These are phyloP conservation scores for Isichthys henryi DNA, from an alignment of 2,113 vertebrate genomes.

Conservation along the genomic window DNA sequence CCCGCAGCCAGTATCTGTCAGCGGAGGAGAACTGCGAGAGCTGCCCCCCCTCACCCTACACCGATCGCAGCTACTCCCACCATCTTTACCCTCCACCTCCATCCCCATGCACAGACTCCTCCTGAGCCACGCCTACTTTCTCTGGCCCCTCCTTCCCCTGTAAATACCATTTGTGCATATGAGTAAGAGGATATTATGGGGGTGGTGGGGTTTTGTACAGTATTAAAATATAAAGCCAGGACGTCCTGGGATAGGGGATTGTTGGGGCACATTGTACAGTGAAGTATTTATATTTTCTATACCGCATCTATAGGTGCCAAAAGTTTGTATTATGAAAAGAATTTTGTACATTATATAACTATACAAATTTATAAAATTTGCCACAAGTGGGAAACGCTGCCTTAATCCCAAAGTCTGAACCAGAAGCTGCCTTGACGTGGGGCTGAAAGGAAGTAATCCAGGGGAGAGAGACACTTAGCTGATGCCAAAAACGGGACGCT, in stretches of 20 bases:
- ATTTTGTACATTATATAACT: slow-evolving; percentile 70
- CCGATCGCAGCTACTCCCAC: slow-evolving; percentile 91
- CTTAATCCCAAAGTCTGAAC: slow-evolving; percentile 74
- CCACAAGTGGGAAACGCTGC: slow-evolving; percentile 64
- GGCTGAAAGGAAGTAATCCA: slow-evolving; percentile 56
- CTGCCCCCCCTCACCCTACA: slow-evolving; percentile 91
- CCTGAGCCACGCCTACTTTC: slow-evolving; percentile 56
- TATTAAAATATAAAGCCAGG: slow-evolving; percentile 29
- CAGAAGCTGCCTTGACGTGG: slow-evolving; percentile 47
- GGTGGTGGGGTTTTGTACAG: slow-evolving; percentile 80
- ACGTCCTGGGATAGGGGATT: neutral
- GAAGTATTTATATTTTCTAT: slow-evolving; percentile 99
- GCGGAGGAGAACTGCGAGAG: slow-evolving; percentile 97
- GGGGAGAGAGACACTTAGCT: slow-evolving; percentile 52
- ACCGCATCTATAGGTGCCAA: slow-evolving; percentile 85
- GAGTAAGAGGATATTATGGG: slow-evolving; percentile 47
- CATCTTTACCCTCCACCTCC: slow-evolving; percentile 92
- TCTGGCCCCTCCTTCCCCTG: slow-evolving; percentile 52
- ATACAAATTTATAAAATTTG: slow-evolving; percentile 52
- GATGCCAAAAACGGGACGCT: slow-evolving; percentile 71
- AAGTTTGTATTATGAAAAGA: slow-evolving; percentile 81
- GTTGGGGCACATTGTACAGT: slow-evolving; percentile 40
- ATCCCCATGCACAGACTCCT: slow-evolving; percentile 93
- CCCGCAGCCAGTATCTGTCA: slow-evolving; percentile 91
- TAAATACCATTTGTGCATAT: slow-evolving; percentile 71